Evolutionary conservation across 2,888 invertebrate species (phyloP), one percentile per base, ranked within the genome.

Genomic region (Thymelicus acteon): DNA sequence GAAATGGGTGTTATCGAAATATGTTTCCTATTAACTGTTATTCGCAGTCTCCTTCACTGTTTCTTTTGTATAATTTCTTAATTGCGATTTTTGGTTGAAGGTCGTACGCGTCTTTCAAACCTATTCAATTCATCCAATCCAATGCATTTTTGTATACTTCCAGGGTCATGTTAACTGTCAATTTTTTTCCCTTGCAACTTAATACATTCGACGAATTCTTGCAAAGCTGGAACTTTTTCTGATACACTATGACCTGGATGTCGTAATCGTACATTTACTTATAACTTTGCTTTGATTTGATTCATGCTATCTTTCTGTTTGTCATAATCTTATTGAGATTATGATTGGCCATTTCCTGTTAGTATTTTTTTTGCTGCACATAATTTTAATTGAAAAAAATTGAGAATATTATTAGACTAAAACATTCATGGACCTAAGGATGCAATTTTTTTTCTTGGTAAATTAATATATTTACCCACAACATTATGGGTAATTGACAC

Each of bases 191-290:
- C 48, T 64, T 49, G 31, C 49, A n/a, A 48, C 13, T 58, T 70
- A 13, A 54, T 40, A 49, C 37, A 57, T 49, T 57, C 19, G 62
- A 48, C 62, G 57, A 70, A 10, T 8, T 19, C 39, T 60, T 8
- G 12, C n/a, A 31, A 49, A 31, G 48, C 54, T 49, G 60, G 39
- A 60, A 70, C 49, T 60, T 64, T 57, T 61, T 44, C 31, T 57
- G 68, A 68, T 68, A 69, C 37, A 64, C 70, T 70, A 60, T 70
- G 64, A 70, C 70, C 60, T 60, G 39, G 19, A 58, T 52, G 62
- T 47, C 57, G 62, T 62, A 57, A 57, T 39, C 15, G 39, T 49
- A 58, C 7, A 47, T 3, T 24, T 48, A 61, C 15, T 67, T 47
- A 37, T 19, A 60, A 13, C 49, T 60, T 15, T 60, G 49, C 15